phyloP scores from a whole-genome alignment of 2,888 invertebrate genomes.

The Euspilapteryx auroguttella region DNA sequence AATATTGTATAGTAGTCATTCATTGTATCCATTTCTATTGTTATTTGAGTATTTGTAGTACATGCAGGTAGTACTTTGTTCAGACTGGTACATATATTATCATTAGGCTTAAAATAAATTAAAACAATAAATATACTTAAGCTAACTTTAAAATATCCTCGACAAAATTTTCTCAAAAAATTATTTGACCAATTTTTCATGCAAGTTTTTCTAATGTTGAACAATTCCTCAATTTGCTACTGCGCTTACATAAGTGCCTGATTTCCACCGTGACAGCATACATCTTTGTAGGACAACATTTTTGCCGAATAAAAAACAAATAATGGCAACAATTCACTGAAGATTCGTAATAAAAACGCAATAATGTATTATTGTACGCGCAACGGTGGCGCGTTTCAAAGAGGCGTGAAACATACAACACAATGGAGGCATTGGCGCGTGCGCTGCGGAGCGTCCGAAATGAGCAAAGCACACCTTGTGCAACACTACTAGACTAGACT shows the following conservation, averaged over 20 bases:
- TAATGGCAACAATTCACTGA: slow-evolving; percentile 49
- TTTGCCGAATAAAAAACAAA: slow-evolving; percentile 40
- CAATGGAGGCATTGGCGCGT: slow-evolving; percentile 46
- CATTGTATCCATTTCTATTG: not conserved
- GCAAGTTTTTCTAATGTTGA: too few species aligned
- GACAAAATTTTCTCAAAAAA: too few species aligned
- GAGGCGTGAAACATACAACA: slow-evolving; percentile 40
- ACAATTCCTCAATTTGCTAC: too few species aligned
- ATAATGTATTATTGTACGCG: slow-evolving; percentile 38
- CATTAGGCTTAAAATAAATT: too few species aligned
- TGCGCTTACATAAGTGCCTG: too few species aligned
- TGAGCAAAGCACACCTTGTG: slow-evolving; percentile 16
- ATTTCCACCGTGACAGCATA: slow-evolving; percentile 55
- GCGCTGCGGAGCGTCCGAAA: too few species aligned
- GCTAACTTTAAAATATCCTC: too few species aligned
- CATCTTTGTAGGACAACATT: slow-evolving; percentile 33
- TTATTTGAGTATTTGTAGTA: too few species aligned
- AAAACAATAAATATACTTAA: too few species aligned
- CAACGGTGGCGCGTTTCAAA: slow-evolving; percentile 25
- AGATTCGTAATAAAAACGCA: slow-evolving; percentile 56
- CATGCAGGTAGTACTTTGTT: too few species aligned
- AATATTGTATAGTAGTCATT: not conserved
- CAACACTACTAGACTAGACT: slow-evolving; percentile 25
- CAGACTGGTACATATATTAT: too few species aligned
- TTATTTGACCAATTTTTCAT: too few species aligned